Conservation (phyloP, 2,797 vertebrate species). For the Mus spretus region DNA sequence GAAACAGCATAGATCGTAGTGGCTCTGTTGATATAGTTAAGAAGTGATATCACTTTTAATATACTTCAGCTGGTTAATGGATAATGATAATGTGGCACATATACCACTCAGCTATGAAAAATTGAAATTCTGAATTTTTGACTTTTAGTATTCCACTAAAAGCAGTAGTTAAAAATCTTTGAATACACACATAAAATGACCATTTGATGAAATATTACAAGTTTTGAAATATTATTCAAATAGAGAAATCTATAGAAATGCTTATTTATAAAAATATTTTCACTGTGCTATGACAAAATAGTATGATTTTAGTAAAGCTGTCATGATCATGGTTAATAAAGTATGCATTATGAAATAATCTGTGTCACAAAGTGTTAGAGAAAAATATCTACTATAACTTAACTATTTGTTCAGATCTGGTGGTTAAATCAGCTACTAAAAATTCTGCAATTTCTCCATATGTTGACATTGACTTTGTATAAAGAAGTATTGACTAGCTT, state of each 20-base stretch:
- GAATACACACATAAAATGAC: background rate
- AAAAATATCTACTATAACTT: slow-evolving; percentile 21
- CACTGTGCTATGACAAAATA: background rate
- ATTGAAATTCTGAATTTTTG: background rate
- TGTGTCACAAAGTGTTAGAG: background rate
- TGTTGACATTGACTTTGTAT: background rate
- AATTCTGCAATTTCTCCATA: background rate
- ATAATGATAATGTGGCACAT: background rate
- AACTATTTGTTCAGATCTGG: background rate
- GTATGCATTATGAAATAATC: background rate
- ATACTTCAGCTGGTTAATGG: background rate
- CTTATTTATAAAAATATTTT: background rate
- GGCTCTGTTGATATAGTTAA: background rate
- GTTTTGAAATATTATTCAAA: background rate
- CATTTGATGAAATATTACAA: slow-evolving; percentile 23
- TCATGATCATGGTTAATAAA: background rate
- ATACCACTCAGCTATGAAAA: background rate
- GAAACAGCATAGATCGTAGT: background rate
- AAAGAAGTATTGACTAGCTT: background rate
- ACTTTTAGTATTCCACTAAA: background rate
- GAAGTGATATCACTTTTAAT: background rate
- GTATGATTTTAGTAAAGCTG: background rate
- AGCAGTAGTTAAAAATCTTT: background rate
- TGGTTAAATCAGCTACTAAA: background rate
- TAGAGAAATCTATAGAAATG: background rate